phyloP scores from a whole-genome alignment of 2,888 invertebrate species.

The Epistrophella euchroma region DNA sequence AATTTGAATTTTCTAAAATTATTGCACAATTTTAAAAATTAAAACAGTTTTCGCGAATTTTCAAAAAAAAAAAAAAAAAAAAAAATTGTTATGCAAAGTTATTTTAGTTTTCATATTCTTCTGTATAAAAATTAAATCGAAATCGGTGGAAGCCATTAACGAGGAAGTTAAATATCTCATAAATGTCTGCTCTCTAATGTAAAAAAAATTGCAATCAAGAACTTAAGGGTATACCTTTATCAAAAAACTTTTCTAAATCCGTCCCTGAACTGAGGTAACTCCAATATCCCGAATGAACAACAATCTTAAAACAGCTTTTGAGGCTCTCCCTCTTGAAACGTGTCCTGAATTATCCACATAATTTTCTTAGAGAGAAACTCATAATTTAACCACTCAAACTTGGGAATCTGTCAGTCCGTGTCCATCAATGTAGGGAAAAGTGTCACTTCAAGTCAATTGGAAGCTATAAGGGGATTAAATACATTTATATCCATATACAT shows the following conservation, averaged over 20 bases:
- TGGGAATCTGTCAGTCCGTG: slow-evolving; percentile 19
- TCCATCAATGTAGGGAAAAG: slow-evolving; percentile 49
- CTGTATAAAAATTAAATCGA: too few species aligned
- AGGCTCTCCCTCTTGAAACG: slow-evolving; percentile 63
- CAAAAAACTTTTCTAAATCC: background rate
- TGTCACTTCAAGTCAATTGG: slow-evolving; percentile 73
- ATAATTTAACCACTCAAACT: slow-evolving; percentile 50
- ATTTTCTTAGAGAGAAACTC: slow-evolving; percentile 58
- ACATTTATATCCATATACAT: background rate
- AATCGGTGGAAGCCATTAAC: too few species aligned
- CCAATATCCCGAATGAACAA: slow-evolving; percentile 13
- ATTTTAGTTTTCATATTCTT: too few species aligned
- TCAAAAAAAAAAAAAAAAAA: too few species aligned
- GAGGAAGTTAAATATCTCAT: too few species aligned
- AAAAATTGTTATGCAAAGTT: too few species aligned
- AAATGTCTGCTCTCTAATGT: too few species aligned
- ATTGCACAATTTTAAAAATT: too few species aligned
- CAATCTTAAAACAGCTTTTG: slow-evolving; percentile 43
- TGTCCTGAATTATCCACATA: slow-evolving; percentile 71
- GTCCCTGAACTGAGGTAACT: slow-evolving; percentile 7
- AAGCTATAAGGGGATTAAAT: slow-evolving; percentile 64
- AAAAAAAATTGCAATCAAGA: too few species aligned
- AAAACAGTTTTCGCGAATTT: too few species aligned
- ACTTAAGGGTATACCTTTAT: too few species aligned
- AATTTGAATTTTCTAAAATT: too few species aligned